These are phyloP conservation scores for Pandion haliaetus DNA, from an alignment of 2,113 vertebrate genomes.

Conservation along the genomic window DNA sequence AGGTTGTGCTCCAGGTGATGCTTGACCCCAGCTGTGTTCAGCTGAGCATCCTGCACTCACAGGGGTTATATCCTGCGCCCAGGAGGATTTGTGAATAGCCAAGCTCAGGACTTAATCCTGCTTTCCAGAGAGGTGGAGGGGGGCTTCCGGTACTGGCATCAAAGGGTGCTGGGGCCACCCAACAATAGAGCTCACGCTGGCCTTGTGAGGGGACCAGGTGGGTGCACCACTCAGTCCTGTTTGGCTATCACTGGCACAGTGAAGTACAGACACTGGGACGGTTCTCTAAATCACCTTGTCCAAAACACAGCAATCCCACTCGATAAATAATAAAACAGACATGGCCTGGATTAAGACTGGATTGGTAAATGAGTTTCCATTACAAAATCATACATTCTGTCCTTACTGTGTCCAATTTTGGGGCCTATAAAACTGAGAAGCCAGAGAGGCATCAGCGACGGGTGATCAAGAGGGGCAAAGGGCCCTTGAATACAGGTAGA, in stretches of 20 bases:
- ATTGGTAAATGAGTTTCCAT: not conserved
- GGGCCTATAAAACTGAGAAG: not conserved
- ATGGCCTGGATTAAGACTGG: not conserved
- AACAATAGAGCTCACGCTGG: not conserved
- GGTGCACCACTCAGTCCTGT: not conserved
- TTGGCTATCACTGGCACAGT: not conserved
- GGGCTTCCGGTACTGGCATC: not conserved
- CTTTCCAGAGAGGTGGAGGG: not conserved
- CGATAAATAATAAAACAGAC: not conserved
- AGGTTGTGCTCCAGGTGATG: not conserved
- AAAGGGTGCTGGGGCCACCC: not conserved
- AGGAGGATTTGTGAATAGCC: not conserved
- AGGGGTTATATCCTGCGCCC: not conserved
- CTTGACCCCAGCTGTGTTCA: not conserved
- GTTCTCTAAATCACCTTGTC: not conserved
- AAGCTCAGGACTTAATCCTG: not conserved
- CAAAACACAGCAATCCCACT: not conserved
- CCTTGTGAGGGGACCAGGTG: not conserved
- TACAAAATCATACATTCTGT: not conserved
- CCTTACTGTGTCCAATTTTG: not conserved
- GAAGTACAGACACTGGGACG: not conserved
- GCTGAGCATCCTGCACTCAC: not conserved
- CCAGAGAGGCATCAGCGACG: not conserved
- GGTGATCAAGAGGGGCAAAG: not conserved
- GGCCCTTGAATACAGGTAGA: not conserved